phyloP scores from a whole-genome alignment of 2,888 invertebrate species.

The Thyatira batis region DNA sequence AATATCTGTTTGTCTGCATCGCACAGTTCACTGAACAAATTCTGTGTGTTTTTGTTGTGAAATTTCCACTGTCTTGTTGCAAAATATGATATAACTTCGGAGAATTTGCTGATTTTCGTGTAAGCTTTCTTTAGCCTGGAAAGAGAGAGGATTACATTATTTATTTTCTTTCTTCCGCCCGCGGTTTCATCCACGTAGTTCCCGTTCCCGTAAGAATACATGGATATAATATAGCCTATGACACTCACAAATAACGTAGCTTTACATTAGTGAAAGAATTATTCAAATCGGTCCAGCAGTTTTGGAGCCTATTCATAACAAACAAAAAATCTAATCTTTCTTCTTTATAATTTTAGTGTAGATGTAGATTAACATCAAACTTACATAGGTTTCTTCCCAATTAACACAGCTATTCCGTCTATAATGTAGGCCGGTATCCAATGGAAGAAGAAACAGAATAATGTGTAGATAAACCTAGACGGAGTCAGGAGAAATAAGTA shows the following conservation, averaged over 20 bases:
- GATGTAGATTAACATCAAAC: constrained; percentile 33
- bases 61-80: constrained; percentile 88
- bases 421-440: constrained; percentile 84
- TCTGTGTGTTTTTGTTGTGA: constrained; percentile 81
- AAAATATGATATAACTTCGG: constrained; percentile 88
- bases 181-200: no score
- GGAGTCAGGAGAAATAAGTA: constrained; percentile 84
- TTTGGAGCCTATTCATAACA: no score
- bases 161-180: no score
- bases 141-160: constrained; percentile 11
- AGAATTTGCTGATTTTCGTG: constrained; percentile 87
- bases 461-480: constrained; percentile 76
- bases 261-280: no score
- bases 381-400: constrained; percentile 86
- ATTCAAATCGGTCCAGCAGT: no score
- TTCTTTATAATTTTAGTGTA: no score
- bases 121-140: constrained; percentile 88
- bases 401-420: constrained; percentile 77
- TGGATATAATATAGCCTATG: no score
- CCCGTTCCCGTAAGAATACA: no score
- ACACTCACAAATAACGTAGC: no score
- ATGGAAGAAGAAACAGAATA: constrained; percentile 84
- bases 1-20: constrained; percentile 83
- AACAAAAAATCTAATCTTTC: no score
- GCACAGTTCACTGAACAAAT: constrained; percentile 78